Evolutionary conservation across 2,113 vertebrate species (phyloP).

Genomic region (Paradoxurus hermaphroditus): DNA sequence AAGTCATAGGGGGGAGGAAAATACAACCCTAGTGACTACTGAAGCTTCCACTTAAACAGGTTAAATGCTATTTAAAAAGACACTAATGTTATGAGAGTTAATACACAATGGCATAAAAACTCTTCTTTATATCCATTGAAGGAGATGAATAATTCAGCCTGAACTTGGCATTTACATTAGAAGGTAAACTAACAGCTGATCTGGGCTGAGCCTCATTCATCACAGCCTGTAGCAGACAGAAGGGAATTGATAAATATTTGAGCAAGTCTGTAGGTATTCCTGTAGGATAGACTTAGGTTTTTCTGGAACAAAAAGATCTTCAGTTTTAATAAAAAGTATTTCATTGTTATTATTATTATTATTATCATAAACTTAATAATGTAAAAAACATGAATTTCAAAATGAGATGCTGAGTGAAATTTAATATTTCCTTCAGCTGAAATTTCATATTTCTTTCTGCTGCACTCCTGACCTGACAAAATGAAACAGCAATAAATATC

Average conservation of each 20-base stretch:
- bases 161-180: too few species aligned
- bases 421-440: background rate
- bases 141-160: background rate
- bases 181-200: background rate
- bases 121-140: background rate
- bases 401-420: background rate
- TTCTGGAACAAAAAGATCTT: background rate
- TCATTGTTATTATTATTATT: background rate
- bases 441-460: background rate
- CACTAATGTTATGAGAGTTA: too few species aligned
- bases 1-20: background rate
- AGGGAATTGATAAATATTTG: background rate
- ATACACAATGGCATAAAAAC: background rate
- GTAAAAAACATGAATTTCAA: background rate
- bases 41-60: background rate
- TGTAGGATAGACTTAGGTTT: background rate
- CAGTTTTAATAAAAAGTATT: background rate
- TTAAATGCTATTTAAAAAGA: background rate
- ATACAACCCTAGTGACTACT: background rate
- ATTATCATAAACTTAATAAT: background rate
- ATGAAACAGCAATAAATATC: background rate
- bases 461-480: background rate
- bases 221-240: rapidly evolving
- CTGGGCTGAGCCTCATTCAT: too few species aligned
- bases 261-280: background rate